Conservation (phyloP, 53 echinoderm and acorn worm species). For the Arbacia lixula region DNA sequence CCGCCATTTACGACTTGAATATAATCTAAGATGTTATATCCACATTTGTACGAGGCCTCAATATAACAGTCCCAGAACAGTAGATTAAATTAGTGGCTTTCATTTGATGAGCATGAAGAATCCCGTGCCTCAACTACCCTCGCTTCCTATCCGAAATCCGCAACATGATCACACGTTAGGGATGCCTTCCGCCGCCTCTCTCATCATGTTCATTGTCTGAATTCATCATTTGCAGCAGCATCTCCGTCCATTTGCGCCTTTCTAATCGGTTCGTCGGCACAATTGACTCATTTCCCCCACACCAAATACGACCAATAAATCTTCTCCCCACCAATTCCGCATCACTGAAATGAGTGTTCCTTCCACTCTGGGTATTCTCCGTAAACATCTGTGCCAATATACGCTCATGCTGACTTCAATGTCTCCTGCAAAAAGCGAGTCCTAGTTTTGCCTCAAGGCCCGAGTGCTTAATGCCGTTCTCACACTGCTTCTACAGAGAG, state of each 20-base stretch:
- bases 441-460: constrained; percentile 20
- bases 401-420: neutral
- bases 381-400: constrained; percentile 25
- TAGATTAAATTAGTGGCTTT: too few relatives aligned
- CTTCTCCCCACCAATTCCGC: constrained; percentile 40
- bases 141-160: neutral
- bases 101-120: too few relatives aligned
- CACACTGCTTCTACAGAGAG: too few relatives aligned
- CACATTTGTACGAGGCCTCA: too few relatives aligned
- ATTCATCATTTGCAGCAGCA: constrained; percentile 4
- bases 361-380: neutral
- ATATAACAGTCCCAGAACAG: too few relatives aligned
- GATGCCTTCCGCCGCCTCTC: constrained; percentile 24
- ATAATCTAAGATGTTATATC: too few relatives aligned
- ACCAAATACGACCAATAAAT: constrained; percentile 48
- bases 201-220: constrained; percentile 33
- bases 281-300: constrained; percentile 45
- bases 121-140: too few relatives aligned
- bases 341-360: constrained; percentile 20
- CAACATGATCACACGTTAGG: constrained; percentile 18
- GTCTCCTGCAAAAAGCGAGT: neutral
- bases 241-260: neutral
- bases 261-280: constrained; percentile 36
- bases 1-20: too few relatives aligned
- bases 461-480: too few relatives aligned